phyloP scores from a whole-genome alignment of 2,888 invertebrate species.

The Hydriomena furcata region DNA sequence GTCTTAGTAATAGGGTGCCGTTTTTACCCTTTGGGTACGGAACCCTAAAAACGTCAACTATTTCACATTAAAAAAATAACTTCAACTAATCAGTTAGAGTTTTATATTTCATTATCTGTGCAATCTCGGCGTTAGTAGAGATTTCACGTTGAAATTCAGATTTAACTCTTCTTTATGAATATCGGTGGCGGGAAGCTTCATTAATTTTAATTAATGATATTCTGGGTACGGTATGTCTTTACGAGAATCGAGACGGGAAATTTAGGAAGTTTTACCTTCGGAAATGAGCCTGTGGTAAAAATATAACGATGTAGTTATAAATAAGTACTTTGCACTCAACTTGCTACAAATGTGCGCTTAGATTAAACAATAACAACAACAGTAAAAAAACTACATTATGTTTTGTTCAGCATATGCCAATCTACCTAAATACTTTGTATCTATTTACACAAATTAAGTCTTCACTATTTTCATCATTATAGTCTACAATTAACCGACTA shows the following conservation, averaged over 20 bases:
- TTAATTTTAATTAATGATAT: slow-evolving; percentile 33
- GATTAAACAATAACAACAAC: slow-evolving; percentile 9
- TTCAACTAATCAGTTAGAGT: slow-evolving; percentile 11
- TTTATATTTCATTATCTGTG: slow-evolving; percentile 25
- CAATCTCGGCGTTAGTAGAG: slow-evolving; percentile 22
- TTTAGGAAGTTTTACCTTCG: slow-evolving; percentile 7
- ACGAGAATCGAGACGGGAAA: slow-evolving; percentile 11
- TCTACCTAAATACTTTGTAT: slow-evolving; percentile 6
- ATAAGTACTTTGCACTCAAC: slow-evolving; percentile 6
- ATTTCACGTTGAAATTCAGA: slow-evolving; percentile 26
- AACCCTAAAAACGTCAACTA: no score
- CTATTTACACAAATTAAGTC: slow-evolving; percentile 32
- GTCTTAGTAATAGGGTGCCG: no score
- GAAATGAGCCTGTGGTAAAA: not conserved
- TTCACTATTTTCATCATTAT: slow-evolving; percentile 18
- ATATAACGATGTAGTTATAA: slow-evolving; percentile 1
- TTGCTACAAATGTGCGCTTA: slow-evolving; percentile 19
- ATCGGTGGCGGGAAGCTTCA: slow-evolving; percentile 24
- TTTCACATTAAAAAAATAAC: not conserved
- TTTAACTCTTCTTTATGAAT: slow-evolving; percentile 29
- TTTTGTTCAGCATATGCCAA: slow-evolving; percentile 4
- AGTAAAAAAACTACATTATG: slow-evolving; percentile 23
- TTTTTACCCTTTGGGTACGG: no score
- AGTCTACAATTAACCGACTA: slow-evolving; percentile 35
- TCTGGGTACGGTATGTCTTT: slow-evolving; percentile 15